Evolutionary conservation across 2,113 vertebrate genomes (phyloP).

Genomic region (Eleginops maclovinus): DNA sequence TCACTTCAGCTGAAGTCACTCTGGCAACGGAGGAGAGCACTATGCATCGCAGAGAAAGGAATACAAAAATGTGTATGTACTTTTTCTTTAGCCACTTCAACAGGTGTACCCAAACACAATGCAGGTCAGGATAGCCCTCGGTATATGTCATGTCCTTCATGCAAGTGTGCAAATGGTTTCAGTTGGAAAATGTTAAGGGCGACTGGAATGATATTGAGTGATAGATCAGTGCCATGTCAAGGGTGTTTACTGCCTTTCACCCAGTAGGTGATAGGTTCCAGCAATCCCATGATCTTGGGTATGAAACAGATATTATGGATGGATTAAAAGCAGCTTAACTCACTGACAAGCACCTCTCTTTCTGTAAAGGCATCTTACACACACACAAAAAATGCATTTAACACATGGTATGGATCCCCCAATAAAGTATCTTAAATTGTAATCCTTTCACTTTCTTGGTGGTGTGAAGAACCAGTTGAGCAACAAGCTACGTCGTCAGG

Average conservation of each 20-base stretch:
- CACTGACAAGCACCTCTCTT: not conserved
- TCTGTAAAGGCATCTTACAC: not conserved
- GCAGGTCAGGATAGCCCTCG: not conserved
- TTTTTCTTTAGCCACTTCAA: not conserved
- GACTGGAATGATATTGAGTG: conserved; percentile 19
- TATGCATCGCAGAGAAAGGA: not conserved
- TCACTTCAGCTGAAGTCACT: conserved; percentile 14
- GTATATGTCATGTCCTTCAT: not conserved
- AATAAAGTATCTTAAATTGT: conserved; percentile 40
- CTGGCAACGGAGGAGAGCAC: not conserved
- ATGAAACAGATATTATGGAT: conserved; percentile 13
- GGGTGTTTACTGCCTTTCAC: conserved; percentile 46
- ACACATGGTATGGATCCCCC: conserved; percentile 15
- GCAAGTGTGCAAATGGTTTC: conserved; percentile 4
- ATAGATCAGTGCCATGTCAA: conserved; percentile 23
- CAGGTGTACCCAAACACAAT: conserved; percentile 11
- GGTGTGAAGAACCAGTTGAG: conserved; percentile 31
- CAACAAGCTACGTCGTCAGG: conserved; percentile 32
- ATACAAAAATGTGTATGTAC: not conserved
- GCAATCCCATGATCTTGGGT: conserved; percentile 22
- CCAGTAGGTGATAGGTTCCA: conserved; percentile 15
- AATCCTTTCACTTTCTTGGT: conserved; percentile 8
- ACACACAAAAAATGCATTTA: conserved; percentile 20
- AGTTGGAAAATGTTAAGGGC: not conserved
- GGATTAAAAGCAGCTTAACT: conserved; percentile 14